Evolutionary conservation across 2,113 vertebrate genomes (phyloP), one percentile per base, ranked within the genome.

Genomic region (Aramus guarauna): DNA sequence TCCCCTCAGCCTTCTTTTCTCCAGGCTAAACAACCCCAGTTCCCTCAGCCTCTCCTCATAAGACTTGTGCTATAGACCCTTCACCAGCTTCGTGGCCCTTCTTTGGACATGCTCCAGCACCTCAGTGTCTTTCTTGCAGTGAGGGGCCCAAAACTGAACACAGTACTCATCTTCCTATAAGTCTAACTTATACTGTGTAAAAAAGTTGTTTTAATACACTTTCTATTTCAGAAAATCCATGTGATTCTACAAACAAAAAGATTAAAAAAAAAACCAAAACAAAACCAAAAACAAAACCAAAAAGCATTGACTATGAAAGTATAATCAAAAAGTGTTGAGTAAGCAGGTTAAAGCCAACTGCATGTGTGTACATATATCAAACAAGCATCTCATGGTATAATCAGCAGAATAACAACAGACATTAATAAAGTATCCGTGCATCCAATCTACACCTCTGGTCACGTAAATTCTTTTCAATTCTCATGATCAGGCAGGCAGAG

Each of bases 371-470:
- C 16, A 36, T 58, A 11, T 30, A 83, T 36, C 41, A 68, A 85
- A 85, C n/a, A 96, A 94, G 52, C 58, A 94, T 74, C 63, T 95
- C 7, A 9, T 34, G 8, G 58, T 47, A 94, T 37, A 75, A 52
- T 26, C 76, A 91, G 53, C 41, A 92, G 76, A 85, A 79, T 71
- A 85, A 47, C 11, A 94, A 52, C 64, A 92, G 76, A 50, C 63
- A 93, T 62, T 94, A 85, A 91, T 92, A 69, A 83, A 92, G 32
- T 43, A 66, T 27, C 75, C 27, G 39, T 78, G 36, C 64, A 27
- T 45, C 55, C 67, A 94, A 75, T 81, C 73, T 90, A 77, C n/a
- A 81, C 47, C 59, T 95, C 77, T 94, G 66, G 94, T 93, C 83
- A 71, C 24, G 60, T 66, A 94, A 81, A 93, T 81, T 11, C 21